Evolutionary conservation across 1,140 invertebrate genomes (phyloP).

Genomic region (Helicoverpa zea): DNA sequence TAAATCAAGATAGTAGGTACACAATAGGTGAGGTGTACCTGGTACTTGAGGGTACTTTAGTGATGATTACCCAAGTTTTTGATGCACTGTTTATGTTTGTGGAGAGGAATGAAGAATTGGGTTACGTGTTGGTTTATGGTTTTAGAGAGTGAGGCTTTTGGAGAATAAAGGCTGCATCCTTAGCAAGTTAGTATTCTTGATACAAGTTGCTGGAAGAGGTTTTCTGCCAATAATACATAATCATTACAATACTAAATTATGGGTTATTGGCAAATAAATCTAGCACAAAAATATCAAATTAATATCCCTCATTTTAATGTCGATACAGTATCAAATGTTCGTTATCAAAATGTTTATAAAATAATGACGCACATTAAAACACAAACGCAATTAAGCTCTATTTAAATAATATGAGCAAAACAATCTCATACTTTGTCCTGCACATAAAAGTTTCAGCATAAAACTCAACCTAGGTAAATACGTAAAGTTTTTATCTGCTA

Average conservation of each 20-base stretch:
- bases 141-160: too few relatives aligned
- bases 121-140: not conserved
- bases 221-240: too few relatives aligned
- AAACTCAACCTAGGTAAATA: conserved; percentile 12
- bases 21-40: conserved; percentile 49
- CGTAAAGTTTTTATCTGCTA: conserved; percentile 22
- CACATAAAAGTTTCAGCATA: not conserved
- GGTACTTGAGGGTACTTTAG: conserved; percentile 4
- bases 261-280: not conserved
- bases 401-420: conserved; percentile 3
- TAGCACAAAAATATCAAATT: not conserved
- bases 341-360: conserved; percentile 1
- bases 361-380: not conserved
- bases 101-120: not conserved
- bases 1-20: conserved; percentile 73
- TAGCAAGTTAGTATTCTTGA: too few relatives aligned
- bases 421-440: not conserved
- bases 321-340: not conserved
- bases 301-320: not conserved
- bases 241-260: too few relatives aligned
- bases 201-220: too few relatives aligned
- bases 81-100: conserved; percentile 1
- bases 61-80: conserved; percentile 26
- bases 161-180: too few relatives aligned
- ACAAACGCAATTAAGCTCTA: not conserved